A percentile compares a stretch with the other conserved stretches of the same genome.
Evolutionary conservation across 2,113 vertebrate genomes (phyloP).

Genomic region (Chloropsis cyanopogon): DNA sequence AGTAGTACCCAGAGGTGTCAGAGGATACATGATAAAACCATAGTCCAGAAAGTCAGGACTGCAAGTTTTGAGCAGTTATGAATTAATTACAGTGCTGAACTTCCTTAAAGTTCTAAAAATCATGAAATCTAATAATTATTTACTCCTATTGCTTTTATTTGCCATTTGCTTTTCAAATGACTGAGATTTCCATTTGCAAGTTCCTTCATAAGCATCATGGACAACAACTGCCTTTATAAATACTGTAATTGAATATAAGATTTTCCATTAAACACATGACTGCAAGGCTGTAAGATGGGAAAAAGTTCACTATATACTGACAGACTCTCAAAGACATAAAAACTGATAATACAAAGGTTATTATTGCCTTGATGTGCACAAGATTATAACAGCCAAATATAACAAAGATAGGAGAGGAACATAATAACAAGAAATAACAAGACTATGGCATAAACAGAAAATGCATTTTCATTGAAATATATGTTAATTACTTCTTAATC

Average conservation of each 20-base stretch:
- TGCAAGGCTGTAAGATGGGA: background rate
- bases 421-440: background rate
- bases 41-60: background rate
- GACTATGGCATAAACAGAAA: background rate
- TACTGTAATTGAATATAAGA: background rate
- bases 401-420: background rate
- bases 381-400: background rate
- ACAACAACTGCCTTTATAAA: background rate
- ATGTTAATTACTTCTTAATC: background rate
- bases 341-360: background rate
- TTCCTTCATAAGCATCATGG: background rate
- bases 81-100: background rate
- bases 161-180: background rate
- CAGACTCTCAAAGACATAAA: background rate
- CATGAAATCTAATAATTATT: background rate
- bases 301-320: background rate
- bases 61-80: background rate
- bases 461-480: background rate
- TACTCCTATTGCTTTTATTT: background rate
- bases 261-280: background rate
- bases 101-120: background rate
- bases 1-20: background rate
- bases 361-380: background rate
- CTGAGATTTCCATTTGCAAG: background rate
- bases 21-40: background rate